Evolutionary conservation across 2,113 vertebrate species (phyloP).

Genomic region (Ranitomeya imitator): DNA sequence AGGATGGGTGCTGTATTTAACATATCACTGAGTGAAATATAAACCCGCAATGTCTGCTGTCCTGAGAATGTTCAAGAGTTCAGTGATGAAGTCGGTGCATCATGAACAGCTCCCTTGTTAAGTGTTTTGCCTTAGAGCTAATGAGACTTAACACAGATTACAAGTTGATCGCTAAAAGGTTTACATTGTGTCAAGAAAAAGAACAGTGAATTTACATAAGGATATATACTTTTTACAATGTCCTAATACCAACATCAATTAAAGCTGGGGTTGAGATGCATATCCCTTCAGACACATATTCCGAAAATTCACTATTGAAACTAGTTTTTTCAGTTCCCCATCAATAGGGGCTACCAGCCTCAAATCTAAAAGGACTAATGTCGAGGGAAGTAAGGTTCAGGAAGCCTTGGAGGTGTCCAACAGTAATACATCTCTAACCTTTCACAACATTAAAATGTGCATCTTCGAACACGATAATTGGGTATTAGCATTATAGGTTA

Average conservation of each 20-base stretch:
- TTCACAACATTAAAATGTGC: not conserved
- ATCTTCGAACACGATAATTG: not conserved
- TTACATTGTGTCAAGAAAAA: conserved; percentile 13
- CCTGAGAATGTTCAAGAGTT: conserved; percentile 51
- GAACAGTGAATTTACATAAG: conserved; percentile 16
- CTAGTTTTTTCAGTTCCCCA: not conserved
- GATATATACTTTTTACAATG: not conserved
- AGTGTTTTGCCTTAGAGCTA: conserved; percentile 53
- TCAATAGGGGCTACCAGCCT: not conserved
- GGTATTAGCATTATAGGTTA: not conserved
- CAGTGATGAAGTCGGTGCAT: conserved; percentile 36
- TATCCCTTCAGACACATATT: too few species aligned
- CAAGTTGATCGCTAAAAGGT: conserved; percentile 34
- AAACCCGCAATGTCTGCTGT: conserved; percentile 57
- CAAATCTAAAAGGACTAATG: not conserved
- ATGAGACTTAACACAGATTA: conserved; percentile 36
- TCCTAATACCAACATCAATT: not conserved
- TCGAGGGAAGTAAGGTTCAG: not conserved
- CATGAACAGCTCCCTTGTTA: conserved; percentile 51
- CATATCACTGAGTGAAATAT: conserved; percentile 57
- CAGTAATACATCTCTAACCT: not conserved
- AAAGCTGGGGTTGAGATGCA: not conserved
- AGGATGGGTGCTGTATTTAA: conserved; percentile 58
- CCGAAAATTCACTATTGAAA: not conserved
- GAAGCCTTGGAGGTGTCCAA: not conserved